Evolutionary conservation across 2,888 invertebrate species (phyloP).

Genomic region (Acrobasis repandana): DNA sequence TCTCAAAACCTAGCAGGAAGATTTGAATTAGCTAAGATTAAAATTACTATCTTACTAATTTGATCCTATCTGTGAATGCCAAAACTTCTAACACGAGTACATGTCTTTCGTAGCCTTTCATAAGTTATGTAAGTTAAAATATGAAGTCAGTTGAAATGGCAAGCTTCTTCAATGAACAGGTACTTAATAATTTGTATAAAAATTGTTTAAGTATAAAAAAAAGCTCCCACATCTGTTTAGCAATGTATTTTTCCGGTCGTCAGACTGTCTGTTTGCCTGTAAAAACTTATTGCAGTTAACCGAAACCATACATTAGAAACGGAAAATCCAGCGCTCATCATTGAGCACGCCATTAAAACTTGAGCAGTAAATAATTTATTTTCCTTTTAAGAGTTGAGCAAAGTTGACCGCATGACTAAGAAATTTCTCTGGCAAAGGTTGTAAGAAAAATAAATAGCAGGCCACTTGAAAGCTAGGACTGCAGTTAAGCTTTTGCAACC

Average conservation of each 20-base stretch:
- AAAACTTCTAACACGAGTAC: no score
- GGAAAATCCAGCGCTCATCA: background rate
- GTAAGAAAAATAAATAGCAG: conserved; percentile 10
- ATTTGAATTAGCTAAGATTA: no score
- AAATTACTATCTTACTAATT: no score
- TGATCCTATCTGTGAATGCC: no score
- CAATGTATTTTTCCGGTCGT: background rate
- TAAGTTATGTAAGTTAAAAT: no score
- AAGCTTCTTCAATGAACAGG: no score
- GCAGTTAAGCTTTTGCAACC: background rate
- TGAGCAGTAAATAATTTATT: conserved; percentile 17
- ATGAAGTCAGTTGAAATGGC: no score
- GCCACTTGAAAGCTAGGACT: background rate
- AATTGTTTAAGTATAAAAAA: no score
- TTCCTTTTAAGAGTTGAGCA: conserved; percentile 12
- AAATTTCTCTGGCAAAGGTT: conserved; percentile 7
- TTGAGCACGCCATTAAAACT: conserved; percentile 18
- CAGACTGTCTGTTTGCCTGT: background rate
- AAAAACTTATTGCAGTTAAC: background rate
- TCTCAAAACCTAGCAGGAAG: no score
- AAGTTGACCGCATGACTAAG: conserved; percentile 12
- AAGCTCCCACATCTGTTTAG: no score
- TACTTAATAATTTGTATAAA: no score
- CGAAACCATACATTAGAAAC: conserved; percentile 23
- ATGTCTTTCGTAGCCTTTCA: no score